These are phyloP conservation scores for Tonatia bakeri DNA, from an alignment of 2,113 vertebrate species.

Conservation along the genomic window DNA sequence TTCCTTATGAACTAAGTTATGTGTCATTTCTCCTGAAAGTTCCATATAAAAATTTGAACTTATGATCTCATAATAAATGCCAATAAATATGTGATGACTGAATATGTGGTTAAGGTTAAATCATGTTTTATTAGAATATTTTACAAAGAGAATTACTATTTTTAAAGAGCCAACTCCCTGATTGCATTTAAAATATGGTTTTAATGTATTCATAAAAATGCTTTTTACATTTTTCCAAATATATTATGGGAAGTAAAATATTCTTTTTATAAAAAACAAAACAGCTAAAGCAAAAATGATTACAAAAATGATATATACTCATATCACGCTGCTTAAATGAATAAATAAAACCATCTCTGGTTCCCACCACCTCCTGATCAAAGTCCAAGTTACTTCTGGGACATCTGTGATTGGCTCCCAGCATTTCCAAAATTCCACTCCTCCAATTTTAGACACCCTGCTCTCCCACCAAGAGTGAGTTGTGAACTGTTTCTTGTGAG, in stretches of 20 bases:
- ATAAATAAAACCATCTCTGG: not conserved
- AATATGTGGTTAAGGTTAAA: not conserved
- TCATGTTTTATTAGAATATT: not conserved
- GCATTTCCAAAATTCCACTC: not conserved
- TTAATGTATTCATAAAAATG: not conserved
- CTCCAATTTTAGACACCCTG: not conserved
- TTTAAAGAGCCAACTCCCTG: not conserved
- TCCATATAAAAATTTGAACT: not conserved
- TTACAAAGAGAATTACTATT: not conserved
- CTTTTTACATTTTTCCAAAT: not conserved
- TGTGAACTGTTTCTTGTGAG: not conserved
- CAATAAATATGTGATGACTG: not conserved
- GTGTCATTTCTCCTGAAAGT: not conserved
- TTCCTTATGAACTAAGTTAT: not conserved
- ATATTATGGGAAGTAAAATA: not conserved
- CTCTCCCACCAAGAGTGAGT: not conserved
- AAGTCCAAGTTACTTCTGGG: not conserved
- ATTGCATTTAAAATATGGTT: not conserved
- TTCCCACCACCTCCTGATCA: not conserved
- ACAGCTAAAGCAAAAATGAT: not conserved
- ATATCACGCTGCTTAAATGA: not conserved
- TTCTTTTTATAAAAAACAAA: conserved; percentile 5
- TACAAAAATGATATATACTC: not conserved
- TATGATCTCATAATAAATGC: not conserved
- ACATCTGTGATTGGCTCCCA: not conserved